Evolutionary conservation across 1,140 invertebrate genomes (phyloP), one percentile per base, ranked within the genome.

Genomic region (Caenorhabditis brenneri): DNA sequence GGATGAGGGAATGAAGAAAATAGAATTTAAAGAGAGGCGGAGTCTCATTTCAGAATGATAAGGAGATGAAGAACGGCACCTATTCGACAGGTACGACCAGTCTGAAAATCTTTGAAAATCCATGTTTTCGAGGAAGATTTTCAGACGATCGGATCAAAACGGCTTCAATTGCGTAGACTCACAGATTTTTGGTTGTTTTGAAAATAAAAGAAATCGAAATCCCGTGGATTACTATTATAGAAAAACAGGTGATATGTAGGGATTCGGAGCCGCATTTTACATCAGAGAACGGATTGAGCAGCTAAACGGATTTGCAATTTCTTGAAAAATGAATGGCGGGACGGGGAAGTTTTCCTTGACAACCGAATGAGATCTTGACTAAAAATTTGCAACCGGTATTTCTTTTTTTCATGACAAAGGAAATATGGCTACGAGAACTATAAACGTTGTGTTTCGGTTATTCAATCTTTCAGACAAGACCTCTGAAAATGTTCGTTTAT

Each of bases 181-280:
- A 15, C 5, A 10, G 53, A 55, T 65, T 65, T 65, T 36, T 36
- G 58, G 12, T 42, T 65, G 58, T 65, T 65, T 27, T 65, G 2
- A 65, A 33, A 36, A 65, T 33, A 33, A 65, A 65, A 65, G 16
- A 33, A 27, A 27, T n/a, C 36, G 29, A 22, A 36, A 9, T 19
- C 10, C 22, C 29, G 31, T 29, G 58, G 58, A 65, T 65, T 65
- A 65, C 58, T 65, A 65, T 33, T 33, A 27, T 19, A 19, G 58
- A 33, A 65, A 33, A 65, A 33, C 58, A 65, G 58, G 58, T 65
- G 58, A 65, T 65, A 65, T 19, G n/a, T n/a, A 22, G 58, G 31
- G 29, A 65, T 65, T 65, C 9, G 15, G 29, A 65, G 10, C 19
- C 7, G 16, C 5, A 65, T 33, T 65, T 65, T 16, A n/a, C 7